phyloP scores from a whole-genome alignment of 2,888 invertebrate genomes.

The Dolichopus griseipennis region DNA sequence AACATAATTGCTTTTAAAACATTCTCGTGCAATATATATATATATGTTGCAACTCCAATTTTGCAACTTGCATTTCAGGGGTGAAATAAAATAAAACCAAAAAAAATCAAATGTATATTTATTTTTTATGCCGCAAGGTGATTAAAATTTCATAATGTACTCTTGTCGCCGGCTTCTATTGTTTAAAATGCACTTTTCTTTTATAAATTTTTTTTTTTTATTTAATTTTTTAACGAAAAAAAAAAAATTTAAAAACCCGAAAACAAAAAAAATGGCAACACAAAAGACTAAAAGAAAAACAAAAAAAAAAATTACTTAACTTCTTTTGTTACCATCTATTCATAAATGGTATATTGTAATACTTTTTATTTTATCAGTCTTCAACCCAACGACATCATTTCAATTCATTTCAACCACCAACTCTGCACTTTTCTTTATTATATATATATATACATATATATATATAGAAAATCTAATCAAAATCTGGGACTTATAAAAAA shows the following conservation, averaged over 20 bases:
- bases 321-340: neutral
- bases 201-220: neutral
- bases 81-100: too few relatives aligned
- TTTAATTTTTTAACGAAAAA: too few relatives aligned
- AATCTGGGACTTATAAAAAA: neutral
- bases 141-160: conserved; percentile 4
- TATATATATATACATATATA: too few relatives aligned
- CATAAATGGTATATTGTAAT: too few relatives aligned
- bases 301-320: neutral
- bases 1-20: too few relatives aligned
- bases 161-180: conserved; percentile 3
- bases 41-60: too few relatives aligned
- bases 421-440: too few relatives aligned
- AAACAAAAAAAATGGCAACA: neutral
- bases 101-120: neutral
- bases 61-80: too few relatives aligned
- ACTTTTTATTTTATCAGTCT: too few relatives aligned
- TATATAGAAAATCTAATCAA: neutral
- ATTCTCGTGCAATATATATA: too few relatives aligned
- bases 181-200: neutral
- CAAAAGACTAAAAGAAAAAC: neutral
- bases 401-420: neutral
- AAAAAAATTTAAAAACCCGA: too few relatives aligned
- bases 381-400: neutral
- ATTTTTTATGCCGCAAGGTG: neutral